A percentile compares a stretch with the other conserved stretches of the same genome.
Conservation (phyloP, 2,888 invertebrate species). For the Spatulosminthurus flaviceps region DNA sequence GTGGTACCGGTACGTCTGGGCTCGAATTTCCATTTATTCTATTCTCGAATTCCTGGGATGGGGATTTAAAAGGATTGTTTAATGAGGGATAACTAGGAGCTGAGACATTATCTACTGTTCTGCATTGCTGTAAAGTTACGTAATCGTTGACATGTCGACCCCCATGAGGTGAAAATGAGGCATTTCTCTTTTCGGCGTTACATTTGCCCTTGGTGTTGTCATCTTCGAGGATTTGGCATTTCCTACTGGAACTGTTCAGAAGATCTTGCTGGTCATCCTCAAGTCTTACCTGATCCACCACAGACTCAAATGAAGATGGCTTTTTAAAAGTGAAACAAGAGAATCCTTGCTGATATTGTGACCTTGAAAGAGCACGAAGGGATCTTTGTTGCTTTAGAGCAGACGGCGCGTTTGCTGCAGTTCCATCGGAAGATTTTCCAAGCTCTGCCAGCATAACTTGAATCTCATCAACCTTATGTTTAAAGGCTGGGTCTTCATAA, state of each 20-base stretch:
- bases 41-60: background rate
- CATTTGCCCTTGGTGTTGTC: background rate
- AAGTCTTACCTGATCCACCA: slow-evolving; percentile 55
- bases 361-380: slow-evolving; percentile 57
- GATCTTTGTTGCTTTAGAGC: slow-evolving; percentile 60
- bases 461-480: slow-evolving; percentile 60
- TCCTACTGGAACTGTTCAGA: background rate
- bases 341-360: slow-evolving; percentile 58
- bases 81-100: background rate
- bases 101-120: background rate
- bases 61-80: background rate
- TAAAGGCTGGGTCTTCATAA: slow-evolving; percentile 28
- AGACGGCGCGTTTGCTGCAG: background rate
- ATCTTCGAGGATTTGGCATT: background rate
- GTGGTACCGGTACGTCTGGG: slow-evolving; percentile 39
- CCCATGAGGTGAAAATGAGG: background rate
- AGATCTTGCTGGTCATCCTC: slow-evolving; percentile 34
- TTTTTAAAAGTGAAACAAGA: slow-evolving; percentile 63
- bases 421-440: background rate
- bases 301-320: slow-evolving; percentile 61
- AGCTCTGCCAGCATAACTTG: slow-evolving; percentile 60
- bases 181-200: background rate
- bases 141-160: slow-evolving; percentile 57
- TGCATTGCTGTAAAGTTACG: slow-evolving; percentile 55
- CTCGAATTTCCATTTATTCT: slow-evolving; percentile 31